Evolutionary conservation across 2,797 vertebrate species (phyloP).

Genomic region (Hapalemur alaotrensis): DNA sequence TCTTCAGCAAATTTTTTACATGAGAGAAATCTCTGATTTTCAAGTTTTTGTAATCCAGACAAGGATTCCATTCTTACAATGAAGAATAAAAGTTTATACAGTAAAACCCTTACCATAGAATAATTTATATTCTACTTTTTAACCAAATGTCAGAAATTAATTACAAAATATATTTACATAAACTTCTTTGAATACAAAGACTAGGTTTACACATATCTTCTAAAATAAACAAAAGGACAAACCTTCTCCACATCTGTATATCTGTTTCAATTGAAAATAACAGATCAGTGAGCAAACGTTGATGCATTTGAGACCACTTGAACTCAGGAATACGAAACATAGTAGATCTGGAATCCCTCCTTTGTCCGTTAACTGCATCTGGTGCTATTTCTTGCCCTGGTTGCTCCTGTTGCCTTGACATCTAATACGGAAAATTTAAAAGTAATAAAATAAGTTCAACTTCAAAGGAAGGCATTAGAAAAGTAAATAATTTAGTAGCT

Average conservation of each 20-base stretch:
- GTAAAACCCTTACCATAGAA: constrained; percentile 4
- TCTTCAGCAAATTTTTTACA: neutral
- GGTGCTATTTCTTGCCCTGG: constrained; percentile 77
- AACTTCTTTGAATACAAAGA: constrained; percentile 33
- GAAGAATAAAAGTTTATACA: constrained; percentile 26
- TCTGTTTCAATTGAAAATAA: constrained; percentile 99
- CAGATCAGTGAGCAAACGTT: constrained; percentile 96
- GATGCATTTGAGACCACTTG: constrained; percentile 97
- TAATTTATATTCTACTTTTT: constrained; percentile 33
- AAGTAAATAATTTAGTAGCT: constrained; percentile 4
- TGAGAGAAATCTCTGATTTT: neutral
- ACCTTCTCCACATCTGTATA: constrained; percentile 99
- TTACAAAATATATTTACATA: neutral
- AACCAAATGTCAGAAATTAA: constrained; percentile 22
- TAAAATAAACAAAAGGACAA: constrained; percentile 54
- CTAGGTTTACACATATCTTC: neutral
- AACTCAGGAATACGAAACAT: constrained; percentile 98
- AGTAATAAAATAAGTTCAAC: constrained; percentile 32
- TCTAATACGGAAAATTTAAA: constrained; percentile 78
- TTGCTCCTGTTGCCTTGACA: constrained; percentile 82
- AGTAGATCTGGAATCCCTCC: constrained; percentile 89
- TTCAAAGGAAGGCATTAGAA: constrained; percentile 32
- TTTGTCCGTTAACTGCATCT: constrained; percentile 81
- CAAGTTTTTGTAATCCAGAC: neutral
- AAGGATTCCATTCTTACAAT: neutral